These are phyloP conservation scores for Phortica variegata DNA, from an alignment of 1,140 invertebrate species.

Conservation along the genomic window DNA sequence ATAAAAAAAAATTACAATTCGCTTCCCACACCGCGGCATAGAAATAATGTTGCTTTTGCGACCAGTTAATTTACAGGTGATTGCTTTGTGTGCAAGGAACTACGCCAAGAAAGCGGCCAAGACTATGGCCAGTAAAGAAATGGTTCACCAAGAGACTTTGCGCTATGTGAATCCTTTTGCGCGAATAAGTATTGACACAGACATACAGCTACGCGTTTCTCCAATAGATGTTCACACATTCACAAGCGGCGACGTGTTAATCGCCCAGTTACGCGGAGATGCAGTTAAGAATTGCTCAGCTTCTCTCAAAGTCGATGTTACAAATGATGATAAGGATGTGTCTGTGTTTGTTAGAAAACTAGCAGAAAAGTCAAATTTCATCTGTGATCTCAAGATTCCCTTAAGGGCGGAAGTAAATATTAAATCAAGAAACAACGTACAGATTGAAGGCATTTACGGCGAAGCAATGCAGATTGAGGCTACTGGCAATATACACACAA, in stretches of 20 bases:
- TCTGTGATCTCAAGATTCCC: slow-evolving; percentile 38
- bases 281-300: slow-evolving; percentile 27
- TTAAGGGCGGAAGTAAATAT: slow-evolving; percentile 32
- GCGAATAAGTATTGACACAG: slow-evolving; percentile 37
- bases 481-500: slow-evolving; percentile 30
- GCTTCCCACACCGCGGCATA: too few species aligned
- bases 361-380: slow-evolving; percentile 15
- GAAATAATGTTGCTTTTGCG: slow-evolving; percentile 30
- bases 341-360: slow-evolving; percentile 31
- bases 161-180: slow-evolving; percentile 45
- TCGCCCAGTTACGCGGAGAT: slow-evolving; percentile 33
- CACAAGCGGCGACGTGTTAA: slow-evolving; percentile 38
- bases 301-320: slow-evolving; percentile 24
- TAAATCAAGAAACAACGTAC: slow-evolving; percentile 18
- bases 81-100: slow-evolving; percentile 10
- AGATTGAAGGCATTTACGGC: slow-evolving; percentile 31
- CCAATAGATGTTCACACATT: slow-evolving; percentile 38
- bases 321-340: slow-evolving; percentile 33
- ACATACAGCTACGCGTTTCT: slow-evolving; percentile 31
- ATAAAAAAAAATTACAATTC: slow-evolving; percentile 32
- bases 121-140: slow-evolving; percentile 5
- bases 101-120: slow-evolving; percentile 28
- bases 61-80: slow-evolving; percentile 20
- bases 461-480: slow-evolving; percentile 31
- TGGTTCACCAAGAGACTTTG: slow-evolving; percentile 42